These are phyloP conservation scores for Goniozus legneri DNA, from an alignment of 1,140 invertebrate species.

Conservation along the genomic window DNA sequence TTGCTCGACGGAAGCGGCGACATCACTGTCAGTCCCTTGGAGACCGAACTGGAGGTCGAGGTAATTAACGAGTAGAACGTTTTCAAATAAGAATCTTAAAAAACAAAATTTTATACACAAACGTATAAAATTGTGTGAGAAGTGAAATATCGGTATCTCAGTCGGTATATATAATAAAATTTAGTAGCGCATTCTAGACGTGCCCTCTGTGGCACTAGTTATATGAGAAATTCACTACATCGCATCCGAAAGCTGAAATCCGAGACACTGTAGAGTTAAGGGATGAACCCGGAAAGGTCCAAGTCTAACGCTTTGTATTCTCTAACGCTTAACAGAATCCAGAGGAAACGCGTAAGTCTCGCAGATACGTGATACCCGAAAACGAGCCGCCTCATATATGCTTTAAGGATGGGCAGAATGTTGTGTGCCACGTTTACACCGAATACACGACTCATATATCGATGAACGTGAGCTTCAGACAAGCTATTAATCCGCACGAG, in stretches of 20 bases:
- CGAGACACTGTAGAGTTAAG: no score
- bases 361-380: conserved; percentile 19
- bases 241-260: no score
- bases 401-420: conserved; percentile 51
- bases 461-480: conserved; percentile 55
- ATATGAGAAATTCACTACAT: no score
- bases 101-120: not conserved
- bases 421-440: conserved; percentile 63
- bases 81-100: not conserved
- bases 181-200: no score
- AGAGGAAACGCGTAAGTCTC: conserved; percentile 18
- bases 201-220: no score
- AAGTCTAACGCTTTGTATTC: no score
- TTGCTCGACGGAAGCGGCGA: conserved; percentile 33
- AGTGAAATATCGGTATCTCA: no score
- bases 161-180: no score
- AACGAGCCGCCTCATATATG: conserved; percentile 62
- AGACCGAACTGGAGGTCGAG: conserved; percentile 20
- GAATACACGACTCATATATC: conserved; percentile 53
- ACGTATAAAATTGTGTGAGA: no score
- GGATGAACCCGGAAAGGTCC: no score
- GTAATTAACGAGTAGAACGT: conserved; percentile 6
- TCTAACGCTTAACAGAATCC: conserved; percentile 14
- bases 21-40: conserved; percentile 30
- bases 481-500: conserved; percentile 47